A percentile compares a stretch with the other conserved stretches of the same genome.
Evolutionary conservation across 2,797 vertebrate species (phyloP).

Genomic region (Enteromius argenteus): DNA sequence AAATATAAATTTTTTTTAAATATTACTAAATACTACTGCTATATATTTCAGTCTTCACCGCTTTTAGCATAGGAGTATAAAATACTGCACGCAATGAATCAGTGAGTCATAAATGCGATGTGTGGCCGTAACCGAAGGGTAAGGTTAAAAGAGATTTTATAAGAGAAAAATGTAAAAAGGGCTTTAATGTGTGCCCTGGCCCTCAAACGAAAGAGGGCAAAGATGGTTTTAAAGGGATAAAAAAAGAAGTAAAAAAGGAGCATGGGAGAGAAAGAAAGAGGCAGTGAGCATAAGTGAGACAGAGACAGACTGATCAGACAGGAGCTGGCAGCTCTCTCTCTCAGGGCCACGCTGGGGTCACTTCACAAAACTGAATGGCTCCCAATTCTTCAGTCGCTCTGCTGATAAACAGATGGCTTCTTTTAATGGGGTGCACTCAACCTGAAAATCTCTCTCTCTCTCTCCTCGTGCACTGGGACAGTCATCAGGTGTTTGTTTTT

Average conservation of each 20-base stretch:
- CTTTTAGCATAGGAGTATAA: neutral
- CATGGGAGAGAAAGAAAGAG: conserved; percentile 27
- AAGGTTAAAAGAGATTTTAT: conserved; percentile 41
- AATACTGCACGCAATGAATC: neutral
- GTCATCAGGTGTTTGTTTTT: conserved; percentile 62
- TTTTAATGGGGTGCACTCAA: conserved; percentile 70
- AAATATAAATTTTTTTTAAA: neutral
- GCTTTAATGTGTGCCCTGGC: conserved; percentile 28
- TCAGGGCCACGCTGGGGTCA: conserved; percentile 54
- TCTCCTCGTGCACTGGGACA: conserved; percentile 43
- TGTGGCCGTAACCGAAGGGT: neutral
- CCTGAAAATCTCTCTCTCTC: conserved; percentile 65
- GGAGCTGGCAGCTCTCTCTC: conserved; percentile 60
- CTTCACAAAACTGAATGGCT: conserved; percentile 59
- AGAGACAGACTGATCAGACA: conserved; percentile 55
- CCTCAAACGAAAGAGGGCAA: conserved; percentile 35
- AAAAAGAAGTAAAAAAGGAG: conserved; percentile 35
- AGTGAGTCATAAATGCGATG: neutral
- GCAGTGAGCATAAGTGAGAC: conserved; percentile 39
- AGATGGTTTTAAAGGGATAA: conserved; percentile 27
- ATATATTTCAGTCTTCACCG: neutral
- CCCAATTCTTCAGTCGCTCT: conserved; percentile 56
- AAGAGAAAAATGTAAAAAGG: conserved; percentile 27
- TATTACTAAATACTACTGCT: neutral
- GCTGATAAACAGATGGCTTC: conserved; percentile 70